Base-by-base conservation (phyloP, 92 coral and sea anemone genomes). In the Parazoanthus darwini region DNA sequence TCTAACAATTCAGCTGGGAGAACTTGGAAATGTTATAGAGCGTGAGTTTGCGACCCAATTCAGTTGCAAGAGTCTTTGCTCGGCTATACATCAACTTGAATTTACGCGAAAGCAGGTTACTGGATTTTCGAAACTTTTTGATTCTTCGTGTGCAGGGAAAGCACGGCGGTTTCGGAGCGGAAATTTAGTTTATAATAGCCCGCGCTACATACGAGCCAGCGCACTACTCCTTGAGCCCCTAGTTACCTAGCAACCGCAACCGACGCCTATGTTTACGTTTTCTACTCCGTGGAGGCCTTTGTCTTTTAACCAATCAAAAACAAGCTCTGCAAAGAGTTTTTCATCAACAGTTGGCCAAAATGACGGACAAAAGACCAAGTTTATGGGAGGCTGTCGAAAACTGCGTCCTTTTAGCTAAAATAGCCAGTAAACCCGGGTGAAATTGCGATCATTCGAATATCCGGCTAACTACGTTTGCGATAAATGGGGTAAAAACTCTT, bases 381-480 rank as follows among this genome's bases (percentile, higher is more conserved):
- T 59, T 59, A 3, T 13, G 75, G 38, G 75, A 33, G 75, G 75
- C 11, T 71, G 75, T 71, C 38, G 75, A 71, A 71, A 59, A 59
- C 67, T 59, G 67, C 67, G 5, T 59, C 67, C 18, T 59, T 59
- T 66, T 78, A 48, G 59, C 63, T 43, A 78, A 78, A 78, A 78
- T 78, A 43, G 81, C 81, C 1, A 78, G 81, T 46, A 78, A 78
- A 78, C 81, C 63, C 65, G 63, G 81, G 8, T 78, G 59, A 38
- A 78, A 78, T 78, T 78, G 59, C 65, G 59, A 38, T 46, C 81
- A 78, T 78, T 78, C 22, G 81, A 78, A 78, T 43, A 43, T 33
- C 81, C 13, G 20, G 81, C 81, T 9, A 78, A 78, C 65, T 78
- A 59, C 81, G 59, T 78, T 78, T 78, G 81, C 81, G 18, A 78